Base-by-base conservation (phyloP, 2,888 invertebrate genomes). In the Xestia c-nigrum region DNA sequence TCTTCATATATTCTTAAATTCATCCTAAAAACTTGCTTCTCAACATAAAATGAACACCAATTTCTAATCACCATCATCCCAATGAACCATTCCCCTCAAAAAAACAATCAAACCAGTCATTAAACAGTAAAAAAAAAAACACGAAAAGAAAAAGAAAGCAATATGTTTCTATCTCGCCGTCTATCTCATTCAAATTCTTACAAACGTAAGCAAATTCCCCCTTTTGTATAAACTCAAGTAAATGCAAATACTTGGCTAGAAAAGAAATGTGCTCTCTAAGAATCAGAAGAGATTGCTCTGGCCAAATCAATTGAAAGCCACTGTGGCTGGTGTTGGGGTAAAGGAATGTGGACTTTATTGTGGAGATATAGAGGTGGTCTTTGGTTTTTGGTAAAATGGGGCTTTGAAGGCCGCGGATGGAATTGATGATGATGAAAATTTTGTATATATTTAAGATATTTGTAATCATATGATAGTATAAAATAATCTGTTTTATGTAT, bases 221-320 rank as follows among this genome's bases (percentile, higher is more conserved):
- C 91, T 92, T 92, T 90, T 90, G 91, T 92, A 92, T 89, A 92
- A 91, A 92, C 91, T 92, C 90, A 88, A 92, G 91, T 86, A 90
- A 94, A 95, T 93, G 94, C 94, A 93, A 94, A 94, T 93, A 94
- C 92, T 90, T 91, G 91, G 92, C 89, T 83, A 79, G 83, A 72
- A 89, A 92, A 92, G 92, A 93, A 93, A 91, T 92, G 91, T 92
- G 90, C 91, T 91, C 90, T 91, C 86, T 88, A 92, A 90, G 92
- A 93, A 94, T 93, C 93, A 92, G 87, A 81, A 91, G 91, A 94
- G 91, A 92, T 94, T 94, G 93, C 92, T 91, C 91, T 89, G 88
- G 90, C 90, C 91, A 91, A 93, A 94, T 93, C 93, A 94, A 94
- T 94, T 91, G 92, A 90, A 90, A 84, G 85, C 87, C 80, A 89